Conservation (phyloP, 1,140 invertebrate species). For the Ptiloglossa arizonensis region DNA sequence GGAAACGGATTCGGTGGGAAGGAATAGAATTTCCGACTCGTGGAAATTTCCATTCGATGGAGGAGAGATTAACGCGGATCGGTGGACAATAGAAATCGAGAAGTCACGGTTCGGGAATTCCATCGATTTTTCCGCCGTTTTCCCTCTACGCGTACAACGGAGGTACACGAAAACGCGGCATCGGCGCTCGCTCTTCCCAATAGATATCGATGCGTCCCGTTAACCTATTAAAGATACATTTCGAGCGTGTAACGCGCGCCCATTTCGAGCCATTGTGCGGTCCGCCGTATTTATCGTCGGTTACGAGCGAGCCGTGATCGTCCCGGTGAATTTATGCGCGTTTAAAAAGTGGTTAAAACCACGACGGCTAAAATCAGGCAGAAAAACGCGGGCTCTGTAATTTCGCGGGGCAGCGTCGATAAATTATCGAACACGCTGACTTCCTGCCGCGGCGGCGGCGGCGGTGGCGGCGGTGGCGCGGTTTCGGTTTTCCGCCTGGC, state of each 20-base stretch:
- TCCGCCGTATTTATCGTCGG: conserved; percentile 19
- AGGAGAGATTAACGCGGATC: neutral
- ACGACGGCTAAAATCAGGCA: neutral
- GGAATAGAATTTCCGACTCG: neutral
- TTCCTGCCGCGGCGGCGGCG: conserved; percentile 10
- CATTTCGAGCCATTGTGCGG: conserved; percentile 7
- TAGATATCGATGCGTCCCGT: conserved; percentile 34
- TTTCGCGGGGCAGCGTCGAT: conserved; percentile 28
- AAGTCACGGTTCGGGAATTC: conserved; percentile 7
- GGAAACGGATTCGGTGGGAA: too few relatives aligned
- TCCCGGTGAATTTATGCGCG: conserved; percentile 10
- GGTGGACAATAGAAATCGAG: conserved; percentile 20
- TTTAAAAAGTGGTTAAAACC: conserved; percentile 29
- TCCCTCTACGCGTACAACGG: neutral
- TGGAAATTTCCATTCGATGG: too few relatives aligned
- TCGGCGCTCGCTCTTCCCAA: neutral
- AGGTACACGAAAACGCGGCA: neutral
- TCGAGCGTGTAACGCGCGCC: neutral
- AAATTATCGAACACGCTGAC: conserved; percentile 54
- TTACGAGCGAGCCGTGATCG: neutral
- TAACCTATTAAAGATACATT: conserved; percentile 34
- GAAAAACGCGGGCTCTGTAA: neutral
- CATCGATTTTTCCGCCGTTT: conserved; percentile 15
- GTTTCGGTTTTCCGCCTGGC: conserved; percentile 74
- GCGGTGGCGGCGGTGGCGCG: neutral